Evolutionary conservation across 2,888 invertebrate genomes (phyloP).

Genomic region (Xylota segnis): DNA sequence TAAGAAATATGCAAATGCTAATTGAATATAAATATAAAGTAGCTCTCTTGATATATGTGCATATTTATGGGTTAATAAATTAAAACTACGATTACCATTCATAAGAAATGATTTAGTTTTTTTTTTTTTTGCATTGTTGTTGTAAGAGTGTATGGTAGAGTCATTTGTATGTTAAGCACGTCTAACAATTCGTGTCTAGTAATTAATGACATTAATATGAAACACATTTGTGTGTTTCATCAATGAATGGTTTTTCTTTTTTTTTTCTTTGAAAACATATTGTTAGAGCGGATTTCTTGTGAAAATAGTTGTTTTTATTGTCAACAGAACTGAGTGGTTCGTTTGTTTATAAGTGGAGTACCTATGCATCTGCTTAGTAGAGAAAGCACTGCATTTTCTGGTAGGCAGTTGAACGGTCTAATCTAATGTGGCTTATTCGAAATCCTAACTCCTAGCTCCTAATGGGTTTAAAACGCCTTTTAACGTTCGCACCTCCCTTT

Average conservation of each 20-base stretch:
- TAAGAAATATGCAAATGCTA: slow-evolving; percentile 2
- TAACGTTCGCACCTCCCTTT: too few relatives aligned
- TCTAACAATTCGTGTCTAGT: slow-evolving; percentile 33
- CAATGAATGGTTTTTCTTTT: not conserved
- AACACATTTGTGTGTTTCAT: not conserved
- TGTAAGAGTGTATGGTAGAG: slow-evolving; percentile 22
- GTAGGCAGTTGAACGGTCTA: too few relatives aligned
- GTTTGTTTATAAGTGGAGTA: too few relatives aligned
- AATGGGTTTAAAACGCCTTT: too few relatives aligned
- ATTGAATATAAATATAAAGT: slow-evolving; percentile 23
- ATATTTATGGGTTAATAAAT: slow-evolving; percentile 21
- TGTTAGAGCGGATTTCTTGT: too few relatives aligned
- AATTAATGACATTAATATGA: slow-evolving; percentile 32
- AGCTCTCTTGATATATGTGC: slow-evolving; percentile 4
- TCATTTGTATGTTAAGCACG: slow-evolving; percentile 34
- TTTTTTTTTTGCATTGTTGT: slow-evolving; percentile 10
- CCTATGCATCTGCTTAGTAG: too few relatives aligned
- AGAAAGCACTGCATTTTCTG: too few relatives aligned
- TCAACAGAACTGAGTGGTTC: too few relatives aligned
- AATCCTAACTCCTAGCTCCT: too few relatives aligned
- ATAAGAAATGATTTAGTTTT: slow-evolving; percentile 15
- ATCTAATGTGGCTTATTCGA: too few relatives aligned
- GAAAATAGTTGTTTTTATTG: too few relatives aligned
- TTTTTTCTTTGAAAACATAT: not conserved
- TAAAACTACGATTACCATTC: slow-evolving; percentile 16